These are phyloP conservation scores for Lanius ludovicianus DNA, from an alignment of 2,113 vertebrate genomes.

Conservation along the genomic window DNA sequence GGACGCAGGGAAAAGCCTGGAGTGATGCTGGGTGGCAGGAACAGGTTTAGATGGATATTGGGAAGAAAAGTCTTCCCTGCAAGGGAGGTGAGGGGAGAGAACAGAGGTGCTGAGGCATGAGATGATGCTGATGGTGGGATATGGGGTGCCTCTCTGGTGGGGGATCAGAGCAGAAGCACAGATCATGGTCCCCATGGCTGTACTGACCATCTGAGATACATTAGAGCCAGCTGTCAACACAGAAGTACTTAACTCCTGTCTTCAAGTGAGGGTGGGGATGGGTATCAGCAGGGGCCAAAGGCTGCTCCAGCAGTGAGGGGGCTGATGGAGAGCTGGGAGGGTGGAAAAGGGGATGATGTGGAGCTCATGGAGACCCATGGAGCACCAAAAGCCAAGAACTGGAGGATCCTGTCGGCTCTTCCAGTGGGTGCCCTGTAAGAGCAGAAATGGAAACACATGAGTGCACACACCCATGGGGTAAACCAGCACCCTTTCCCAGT, in stretches of 20 bases:
- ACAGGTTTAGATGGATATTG: neutral
- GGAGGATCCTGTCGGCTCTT: neutral
- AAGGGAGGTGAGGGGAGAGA: neutral
- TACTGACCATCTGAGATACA: neutral
- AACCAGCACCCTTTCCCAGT: neutral
- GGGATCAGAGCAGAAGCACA: neutral
- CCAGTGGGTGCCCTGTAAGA: neutral
- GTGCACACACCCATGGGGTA: neutral
- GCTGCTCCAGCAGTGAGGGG: neutral
- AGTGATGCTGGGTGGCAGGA: neutral
- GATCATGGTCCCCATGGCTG: rapidly evolving
- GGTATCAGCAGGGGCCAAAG: neutral
- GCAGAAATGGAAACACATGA: neutral
- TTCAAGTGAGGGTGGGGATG: neutral
- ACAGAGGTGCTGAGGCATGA: neutral
- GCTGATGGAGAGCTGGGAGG: neutral
- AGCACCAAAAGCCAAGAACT: neutral
- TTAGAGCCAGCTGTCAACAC: neutral
- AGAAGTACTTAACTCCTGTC: neutral
- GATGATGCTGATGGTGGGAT: neutral
- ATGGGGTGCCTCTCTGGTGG: neutral
- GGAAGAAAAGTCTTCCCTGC: neutral
- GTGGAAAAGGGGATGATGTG: neutral
- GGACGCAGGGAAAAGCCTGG: neutral
- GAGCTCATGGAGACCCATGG: neutral